Conservation (phyloP, 2,113 vertebrate species). For the Hemiscyllium ocellatum region DNA sequence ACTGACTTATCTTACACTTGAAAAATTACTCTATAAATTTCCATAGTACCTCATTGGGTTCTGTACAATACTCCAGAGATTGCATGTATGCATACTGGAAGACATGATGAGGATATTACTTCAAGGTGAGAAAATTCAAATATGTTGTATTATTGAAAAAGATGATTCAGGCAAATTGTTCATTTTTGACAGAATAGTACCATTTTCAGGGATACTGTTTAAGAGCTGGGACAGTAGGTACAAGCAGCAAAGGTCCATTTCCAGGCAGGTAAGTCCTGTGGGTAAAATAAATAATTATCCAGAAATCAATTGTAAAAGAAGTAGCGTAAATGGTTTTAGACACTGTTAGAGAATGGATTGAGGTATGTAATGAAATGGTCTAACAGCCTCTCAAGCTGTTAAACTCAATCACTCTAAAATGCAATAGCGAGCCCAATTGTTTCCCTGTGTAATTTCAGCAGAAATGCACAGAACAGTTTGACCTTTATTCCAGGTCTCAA, state of each 20-base stretch:
- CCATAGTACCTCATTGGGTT: background rate
- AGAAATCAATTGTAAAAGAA: background rate
- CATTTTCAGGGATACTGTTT: background rate
- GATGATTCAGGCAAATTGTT: background rate
- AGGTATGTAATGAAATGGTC: background rate
- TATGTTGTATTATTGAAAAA: background rate
- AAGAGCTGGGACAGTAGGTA: background rate
- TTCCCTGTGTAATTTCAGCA: background rate
- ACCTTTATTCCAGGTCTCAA: background rate
- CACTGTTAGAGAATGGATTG: background rate
- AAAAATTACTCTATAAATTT: background rate
- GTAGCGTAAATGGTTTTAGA: background rate
- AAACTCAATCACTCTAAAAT: background rate
- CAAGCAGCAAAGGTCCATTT: background rate
- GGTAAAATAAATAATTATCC: background rate
- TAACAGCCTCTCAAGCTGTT: background rate
- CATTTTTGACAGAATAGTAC: background rate
- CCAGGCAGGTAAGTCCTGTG: background rate
- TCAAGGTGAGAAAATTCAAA: background rate
- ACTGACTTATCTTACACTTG: background rate
- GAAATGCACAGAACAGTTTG: background rate
- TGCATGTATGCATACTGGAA: background rate
- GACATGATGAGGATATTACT: background rate
- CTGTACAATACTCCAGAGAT: background rate
- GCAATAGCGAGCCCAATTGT: background rate